phyloP scores from a whole-genome alignment of 2,888 invertebrate species.

The Meghimatium bilineatum region DNA sequence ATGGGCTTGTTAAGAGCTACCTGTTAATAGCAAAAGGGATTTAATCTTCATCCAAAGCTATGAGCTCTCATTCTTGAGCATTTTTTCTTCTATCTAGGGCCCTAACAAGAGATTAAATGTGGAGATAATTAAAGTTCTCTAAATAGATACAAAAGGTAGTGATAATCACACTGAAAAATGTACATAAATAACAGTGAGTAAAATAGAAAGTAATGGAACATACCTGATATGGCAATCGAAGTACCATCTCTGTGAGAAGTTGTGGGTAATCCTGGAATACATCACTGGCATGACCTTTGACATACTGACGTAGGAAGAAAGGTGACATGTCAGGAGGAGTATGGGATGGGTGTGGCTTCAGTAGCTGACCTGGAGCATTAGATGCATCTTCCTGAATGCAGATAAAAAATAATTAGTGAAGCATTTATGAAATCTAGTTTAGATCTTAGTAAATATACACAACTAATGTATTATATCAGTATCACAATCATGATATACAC shows the following conservation, averaged over 20 bases:
- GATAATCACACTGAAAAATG: not conserved
- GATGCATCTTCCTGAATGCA: constrained; percentile 65
- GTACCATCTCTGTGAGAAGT: constrained; percentile 94
- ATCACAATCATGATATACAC: too few relatives aligned
- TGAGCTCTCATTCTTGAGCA: too few relatives aligned
- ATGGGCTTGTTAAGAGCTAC: too few relatives aligned
- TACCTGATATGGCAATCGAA: constrained; percentile 95
- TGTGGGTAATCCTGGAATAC: constrained; percentile 96
- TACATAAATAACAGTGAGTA: not conserved
- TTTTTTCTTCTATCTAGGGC: too few relatives aligned
- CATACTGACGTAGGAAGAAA: constrained; percentile 90
- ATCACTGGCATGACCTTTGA: constrained; percentile 92
- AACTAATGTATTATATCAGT: too few relatives aligned
- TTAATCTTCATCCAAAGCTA: too few relatives aligned
- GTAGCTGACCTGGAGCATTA: constrained; percentile 81
- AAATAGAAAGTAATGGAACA: not conserved
- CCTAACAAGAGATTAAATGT: too few relatives aligned
- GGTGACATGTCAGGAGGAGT: constrained; percentile 96
- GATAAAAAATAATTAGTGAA: not conserved
- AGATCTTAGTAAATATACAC: not conserved
- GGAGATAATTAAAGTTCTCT: too few relatives aligned
- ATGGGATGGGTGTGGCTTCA: constrained; percentile 85
- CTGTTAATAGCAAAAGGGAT: too few relatives aligned
- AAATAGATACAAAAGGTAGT: not conserved
- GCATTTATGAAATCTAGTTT: not conserved